Evolutionary conservation across 2,113 vertebrate species (phyloP).

Genomic region (Myocastor coypus): DNA sequence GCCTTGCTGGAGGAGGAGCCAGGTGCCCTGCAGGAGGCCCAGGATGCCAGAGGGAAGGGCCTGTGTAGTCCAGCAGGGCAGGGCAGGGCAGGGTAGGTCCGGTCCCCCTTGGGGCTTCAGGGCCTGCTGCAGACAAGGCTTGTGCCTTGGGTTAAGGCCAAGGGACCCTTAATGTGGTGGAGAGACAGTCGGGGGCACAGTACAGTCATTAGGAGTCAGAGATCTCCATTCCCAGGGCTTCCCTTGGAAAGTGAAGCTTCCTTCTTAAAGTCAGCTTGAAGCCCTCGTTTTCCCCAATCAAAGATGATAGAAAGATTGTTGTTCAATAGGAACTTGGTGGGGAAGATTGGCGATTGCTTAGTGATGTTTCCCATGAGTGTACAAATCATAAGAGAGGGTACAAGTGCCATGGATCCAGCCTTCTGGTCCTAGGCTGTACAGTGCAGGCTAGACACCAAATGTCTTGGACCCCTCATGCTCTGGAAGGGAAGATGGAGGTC

Average conservation of each 20-base stretch:
- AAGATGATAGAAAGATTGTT: background rate
- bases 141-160: background rate
- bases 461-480: background rate
- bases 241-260: background rate
- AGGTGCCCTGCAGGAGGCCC: rapidly evolving
- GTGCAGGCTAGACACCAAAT: background rate
- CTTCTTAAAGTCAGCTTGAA: background rate
- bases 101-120: rapidly evolving
- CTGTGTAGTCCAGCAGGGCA: no score
- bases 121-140: background rate
- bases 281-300: background rate
- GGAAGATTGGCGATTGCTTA: background rate
- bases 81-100: background rate
- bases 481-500: background rate
- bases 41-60: rapidly evolving
- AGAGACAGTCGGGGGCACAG: rapidly evolving
- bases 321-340: background rate
- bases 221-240: background rate
- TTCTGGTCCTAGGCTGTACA: background rate
- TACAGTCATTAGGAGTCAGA: rapidly evolving
- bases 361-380: background rate
- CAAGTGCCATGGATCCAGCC: background rate
- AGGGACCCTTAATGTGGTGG: no score
- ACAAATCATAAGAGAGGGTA: rapidly evolving
- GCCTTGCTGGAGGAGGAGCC: background rate